Evolutionary conservation across 1,140 invertebrate species (phyloP), one percentile per base, ranked within the genome.

Genomic region (Aphelinus atriplicis): DNA sequence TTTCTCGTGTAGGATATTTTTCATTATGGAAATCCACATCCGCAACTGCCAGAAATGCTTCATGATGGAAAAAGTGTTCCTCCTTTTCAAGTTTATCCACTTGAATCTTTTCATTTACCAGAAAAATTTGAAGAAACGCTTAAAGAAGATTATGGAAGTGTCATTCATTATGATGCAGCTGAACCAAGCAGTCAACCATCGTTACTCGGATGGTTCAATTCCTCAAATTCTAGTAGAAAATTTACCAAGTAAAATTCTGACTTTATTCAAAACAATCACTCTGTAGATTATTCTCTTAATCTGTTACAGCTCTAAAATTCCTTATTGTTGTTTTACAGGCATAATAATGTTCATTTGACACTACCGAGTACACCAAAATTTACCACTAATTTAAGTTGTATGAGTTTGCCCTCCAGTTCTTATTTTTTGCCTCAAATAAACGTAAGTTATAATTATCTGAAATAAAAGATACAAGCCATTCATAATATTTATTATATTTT

Each of bases 61-160:
- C 43, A 47, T 1, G 64, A 60, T n/a, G 57, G 63, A 10, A 79
- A 79, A 51, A 57, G 77, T 3, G 75, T 81, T 9, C 80, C 82
- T 4, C 79, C 78, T 26, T 85, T 84, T 75, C 81, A 85, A 78
- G 78, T 80, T 53, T 87, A 86, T 80, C 83, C 87, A 0, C 69
- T 82, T n/a, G 83, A 86, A 76, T 79, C 80, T 3, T 83, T 86
- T 62, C 51, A 77, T 26, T 73, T 84, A 56, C 81, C 87, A 0
- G 78, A 83, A 3, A 82, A 80, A 78, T 86, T 88, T 68, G 79
- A 85, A 68, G 64, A 78, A 3, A 68, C 81, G 50, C 60, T 86
- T n/a, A 75, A 81, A 7, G 67, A 75, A 7, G 71, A 80, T 2
- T 56, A 67, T 45, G 73, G 70, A 58, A 66, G 75, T 61, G 65